Base-by-base conservation (phyloP, 2,888 invertebrate genomes). In the Rhingia campestris region DNA sequence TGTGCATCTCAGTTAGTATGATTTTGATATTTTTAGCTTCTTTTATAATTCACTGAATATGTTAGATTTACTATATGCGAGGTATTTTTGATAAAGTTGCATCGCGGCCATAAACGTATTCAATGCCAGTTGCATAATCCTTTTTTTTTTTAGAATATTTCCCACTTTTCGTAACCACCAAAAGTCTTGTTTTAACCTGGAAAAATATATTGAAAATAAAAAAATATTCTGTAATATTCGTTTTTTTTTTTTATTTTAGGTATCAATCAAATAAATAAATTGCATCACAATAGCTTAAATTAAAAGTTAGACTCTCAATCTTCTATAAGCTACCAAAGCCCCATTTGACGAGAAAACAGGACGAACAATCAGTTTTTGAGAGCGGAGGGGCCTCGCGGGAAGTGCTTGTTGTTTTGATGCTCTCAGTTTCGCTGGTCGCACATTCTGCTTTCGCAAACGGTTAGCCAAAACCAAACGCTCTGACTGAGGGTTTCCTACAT, bases 291-390 rank as follows among this genome's bases (percentile, higher is more conserved):
- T 10, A 10, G 4, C 6, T 9, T 10, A 37, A 37, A 45, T 32
- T 30, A 32, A 6, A 6, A 39, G 2, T 63, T 73, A 82, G 14
- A 41, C 53, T 22, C 69, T 67, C 1, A 79, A 12, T 6, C 69
- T 35, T 35, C 45, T 79, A 33, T 64, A 82, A 5, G 73, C 82
- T n/a, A 82, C 45, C 45, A 82, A 32, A 5, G 67, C 67, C 37
- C 82, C 82, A 22, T 58, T 79, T 0, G 54, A 35, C 1, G 82
- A 49, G 14, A 73, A 82, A 7, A 84, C 37, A 0, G 84, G 80
- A 3, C 75, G 70, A 6, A 74, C 69, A 7, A 80, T n/a, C 10
- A 84, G 56, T 54, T 56, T 53, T 6, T 80, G 69, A 2, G 80
- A 69, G 6, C 56, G 56, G 30, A 12, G 66, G 14, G 66, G 64